Evolutionary conservation across 2,113 vertebrate species (phyloP), one percentile per base, ranked within the genome.

Genomic region (Falcunculus frontatus): DNA sequence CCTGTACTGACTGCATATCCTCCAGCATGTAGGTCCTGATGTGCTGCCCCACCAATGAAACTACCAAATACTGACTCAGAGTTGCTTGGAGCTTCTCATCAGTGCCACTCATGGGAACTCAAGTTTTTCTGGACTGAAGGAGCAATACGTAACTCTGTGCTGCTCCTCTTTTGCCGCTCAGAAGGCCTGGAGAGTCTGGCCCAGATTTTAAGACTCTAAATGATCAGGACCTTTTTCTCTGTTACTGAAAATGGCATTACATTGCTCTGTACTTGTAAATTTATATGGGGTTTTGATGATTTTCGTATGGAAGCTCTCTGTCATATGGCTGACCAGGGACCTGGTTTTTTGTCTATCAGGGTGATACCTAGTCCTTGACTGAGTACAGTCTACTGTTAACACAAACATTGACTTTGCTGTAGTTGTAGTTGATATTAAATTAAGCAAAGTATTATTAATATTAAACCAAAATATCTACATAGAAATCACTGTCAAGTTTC

Each of bases 81-180:
- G 35, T 46, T 8, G 2, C 30, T 79, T 46, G 25, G 53, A 33
- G n/a, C 37, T 81, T 56, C 16, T 52, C 2, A 1, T 83, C 37
- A 50, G 41, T 35, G 22, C 37, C 37, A 12, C 8, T 76, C 11
- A 17, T 8, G 23, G 16, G 17, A 64, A 32, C 13, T 55, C 26
- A 46, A 30, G 18, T 7, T 81, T 63, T 67, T 82, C 39, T 59
- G 42, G 25, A n/a, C 7, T 74, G 33, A 59, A 63, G 56, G 64
- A 90, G 10, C 15, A 1, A 0, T 53, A 59, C 0, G 0, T 22
- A 87, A 1, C 33, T 68, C 53, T 29, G 11, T 62, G 64, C n/a
- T 87, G 16, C 26, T 59, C 35, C 20, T 59, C 41, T 2, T 68
- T 44, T 44, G 2, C 7, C 41, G 17, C 8, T 37, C 5, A 17